Percentiles rank a stretch among this genome's conserved stretches.
Conservation (phyloP, 2,113 vertebrate species). For the western clawed frog (Xenopus tropicalis) region DNA sequence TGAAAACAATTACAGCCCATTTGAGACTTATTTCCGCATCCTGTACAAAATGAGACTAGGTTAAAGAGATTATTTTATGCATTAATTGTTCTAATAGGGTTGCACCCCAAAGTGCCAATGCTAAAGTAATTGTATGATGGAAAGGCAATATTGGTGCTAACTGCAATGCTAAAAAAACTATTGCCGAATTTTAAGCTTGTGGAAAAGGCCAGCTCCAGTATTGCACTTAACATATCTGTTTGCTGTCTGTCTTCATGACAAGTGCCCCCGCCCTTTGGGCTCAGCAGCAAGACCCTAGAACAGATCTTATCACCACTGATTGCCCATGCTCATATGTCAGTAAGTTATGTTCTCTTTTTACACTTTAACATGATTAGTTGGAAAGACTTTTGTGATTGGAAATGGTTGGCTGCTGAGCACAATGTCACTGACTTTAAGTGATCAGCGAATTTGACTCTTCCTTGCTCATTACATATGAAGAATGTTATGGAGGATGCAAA, state of each 20-base stretch:
- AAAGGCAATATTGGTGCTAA: too few relatives aligned
- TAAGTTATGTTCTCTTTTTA: conserved; percentile 52
- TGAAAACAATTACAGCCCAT: too few relatives aligned
- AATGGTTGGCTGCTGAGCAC: conserved; percentile 66
- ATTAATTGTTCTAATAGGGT: too few relatives aligned
- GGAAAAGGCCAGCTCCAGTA: background rate
- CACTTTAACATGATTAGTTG: conserved; percentile 56
- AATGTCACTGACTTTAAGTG: conserved; percentile 67
- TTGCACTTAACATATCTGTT: conserved; percentile 29
- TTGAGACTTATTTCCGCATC: too few relatives aligned
- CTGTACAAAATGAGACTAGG: too few relatives aligned
- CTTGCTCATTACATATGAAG: conserved; percentile 50
- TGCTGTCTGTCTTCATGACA: conserved; percentile 34
- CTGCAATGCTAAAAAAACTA: too few relatives aligned
- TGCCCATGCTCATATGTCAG: conserved; percentile 49
- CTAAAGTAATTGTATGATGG: too few relatives aligned
- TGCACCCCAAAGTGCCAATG: too few relatives aligned
- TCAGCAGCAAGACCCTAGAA: conserved; percentile 40
- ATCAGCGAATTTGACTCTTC: conserved; percentile 68
- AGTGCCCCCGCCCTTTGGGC: conserved; percentile 19
- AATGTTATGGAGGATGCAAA: background rate
- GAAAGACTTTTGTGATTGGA: conserved; percentile 51
- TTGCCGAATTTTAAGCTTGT: background rate
- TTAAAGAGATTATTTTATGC: too few relatives aligned
- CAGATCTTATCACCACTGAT: conserved; percentile 56